Evolutionary conservation across 2,797 vertebrate species (phyloP), one percentile per base, ranked within the genome.

Genomic region (Manis pentadactyla): DNA sequence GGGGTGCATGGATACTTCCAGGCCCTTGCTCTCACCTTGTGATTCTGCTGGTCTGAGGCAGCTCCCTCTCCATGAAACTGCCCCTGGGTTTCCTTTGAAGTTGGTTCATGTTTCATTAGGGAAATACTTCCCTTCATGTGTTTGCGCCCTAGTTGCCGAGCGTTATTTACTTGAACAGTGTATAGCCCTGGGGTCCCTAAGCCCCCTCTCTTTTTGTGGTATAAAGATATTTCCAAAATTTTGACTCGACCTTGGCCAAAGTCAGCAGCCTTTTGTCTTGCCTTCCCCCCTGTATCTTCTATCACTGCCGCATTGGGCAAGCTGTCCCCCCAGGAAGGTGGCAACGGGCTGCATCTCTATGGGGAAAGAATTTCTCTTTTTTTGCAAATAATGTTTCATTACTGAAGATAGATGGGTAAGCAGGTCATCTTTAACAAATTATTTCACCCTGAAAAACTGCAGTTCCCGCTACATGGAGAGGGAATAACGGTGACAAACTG

Each of bases 161-260:
- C 63, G 10, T 86, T 86, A 27, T 90, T 93, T 90, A 64, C 77
- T 59, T 93, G 75, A 89, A 42, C 19, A 2, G 39, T 25, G 12
- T 59, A 15, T 39, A 66, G 23, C 68, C 51, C 46, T 51, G 51
- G 69, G 63, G 15, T 74, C 55, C 49, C 64, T 27, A 23, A 18
- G 46, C 31, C 31, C 39, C 83, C 37, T 87, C n/a, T 31, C 21
- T 29, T 1, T 78, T 59, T 66, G 14, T 84, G 27, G 63, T 81
- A 37, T 5, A 25, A 37, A 92, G 57, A 27, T 85, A 25, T 55
- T 94, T 95, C 39, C 90, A 90, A 53, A 94, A 95, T 94, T 83
- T n/a, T 42, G 53, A 31, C 61, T 93, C 7, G 0, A 19, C 69
- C 75, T 77, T 15, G 13, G 57, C 64, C 84, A 51, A 14, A 77